These are phyloP conservation scores for Bucorvus abyssinicus DNA, from an alignment of 2,797 vertebrate genomes.

Conservation along the genomic window DNA sequence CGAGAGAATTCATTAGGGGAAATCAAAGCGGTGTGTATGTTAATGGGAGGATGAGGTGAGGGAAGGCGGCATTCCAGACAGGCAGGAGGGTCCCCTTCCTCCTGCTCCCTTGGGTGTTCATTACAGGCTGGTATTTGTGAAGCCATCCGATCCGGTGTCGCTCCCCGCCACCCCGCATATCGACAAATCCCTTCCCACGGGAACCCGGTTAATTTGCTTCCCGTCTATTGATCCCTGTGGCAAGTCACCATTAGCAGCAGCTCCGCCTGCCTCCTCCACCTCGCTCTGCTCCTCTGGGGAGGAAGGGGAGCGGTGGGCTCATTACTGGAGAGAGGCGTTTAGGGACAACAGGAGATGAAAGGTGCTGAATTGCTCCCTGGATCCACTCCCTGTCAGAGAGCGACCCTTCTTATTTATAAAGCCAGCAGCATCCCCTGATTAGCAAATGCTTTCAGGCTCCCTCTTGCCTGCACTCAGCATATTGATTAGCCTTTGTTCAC, in stretches of 20 bases:
- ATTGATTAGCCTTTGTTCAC: constrained; percentile 62
- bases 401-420: not conserved
- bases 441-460: constrained; percentile 39
- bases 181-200: constrained; percentile 54
- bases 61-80: constrained; percentile 1
- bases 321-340: constrained; percentile 19
- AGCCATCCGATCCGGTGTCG: constrained; percentile 21
- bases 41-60: constrained; percentile 14
- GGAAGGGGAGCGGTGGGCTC: not conserved
- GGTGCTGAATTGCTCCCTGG: constrained; percentile 1
- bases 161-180: not conserved
- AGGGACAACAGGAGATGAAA: constrained; percentile 24
- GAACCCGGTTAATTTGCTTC: constrained; percentile 63
- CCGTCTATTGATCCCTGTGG: constrained; percentile 63
- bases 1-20: not conserved
- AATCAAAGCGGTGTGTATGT: not conserved
- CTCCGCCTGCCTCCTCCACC: constrained; percentile 19
- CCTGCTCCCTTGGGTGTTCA: constrained; percentile 37
- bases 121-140: constrained; percentile 45
- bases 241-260: constrained; percentile 51
- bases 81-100: constrained; percentile 11
- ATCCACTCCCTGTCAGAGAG: not conserved
- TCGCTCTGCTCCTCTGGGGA: not conserved
- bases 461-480: constrained; percentile 35
- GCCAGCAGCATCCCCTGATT: constrained; percentile 5